phyloP scores from a whole-genome alignment of 2,113 vertebrate genomes.

The Nothoprocta perdicaria region DNA sequence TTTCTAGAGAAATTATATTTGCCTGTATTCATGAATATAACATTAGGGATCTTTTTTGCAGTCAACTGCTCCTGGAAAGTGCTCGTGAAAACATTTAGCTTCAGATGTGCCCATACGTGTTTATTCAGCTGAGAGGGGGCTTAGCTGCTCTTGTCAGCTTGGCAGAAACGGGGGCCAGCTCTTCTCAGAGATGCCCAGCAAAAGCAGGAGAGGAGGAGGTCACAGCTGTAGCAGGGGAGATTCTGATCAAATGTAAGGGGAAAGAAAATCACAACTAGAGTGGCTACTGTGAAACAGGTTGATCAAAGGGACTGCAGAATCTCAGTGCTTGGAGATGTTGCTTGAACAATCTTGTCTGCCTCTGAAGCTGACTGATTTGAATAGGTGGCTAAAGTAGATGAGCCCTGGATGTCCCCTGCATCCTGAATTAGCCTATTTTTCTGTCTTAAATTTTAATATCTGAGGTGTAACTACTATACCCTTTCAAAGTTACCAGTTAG shows the following conservation, averaged over 20 bases:
- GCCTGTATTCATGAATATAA: constrained; percentile 34
- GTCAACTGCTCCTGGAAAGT: constrained; percentile 32
- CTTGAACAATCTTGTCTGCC: not conserved
- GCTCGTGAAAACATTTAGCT: not conserved
- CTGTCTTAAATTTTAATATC: not conserved
- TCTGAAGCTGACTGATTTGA: not conserved
- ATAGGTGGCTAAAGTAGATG: not conserved
- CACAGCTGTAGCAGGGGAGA: not conserved
- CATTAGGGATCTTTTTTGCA: constrained; percentile 25
- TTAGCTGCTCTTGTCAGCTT: not conserved
- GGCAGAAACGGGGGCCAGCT: not conserved
- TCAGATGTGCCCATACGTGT: not conserved
- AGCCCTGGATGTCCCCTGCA: not conserved
- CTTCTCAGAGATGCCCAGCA: not conserved
- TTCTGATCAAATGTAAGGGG: not conserved
- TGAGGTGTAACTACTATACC: not conserved
- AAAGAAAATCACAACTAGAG: not conserved
- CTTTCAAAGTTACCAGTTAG: not conserved
- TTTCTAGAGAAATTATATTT: constrained; percentile 51
- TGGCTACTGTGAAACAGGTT: not conserved
- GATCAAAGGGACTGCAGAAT: not conserved
- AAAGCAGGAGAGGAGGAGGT: not conserved
- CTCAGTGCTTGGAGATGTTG: not conserved
- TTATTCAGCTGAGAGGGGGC: constrained; percentile 1
- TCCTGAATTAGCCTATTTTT: not conserved